A percentile compares a stretch with the other conserved stretches of the same genome.
Evolutionary conservation across 2,888 invertebrate genomes (phyloP).

Genomic region (Sylvicola fuscatus): DNA sequence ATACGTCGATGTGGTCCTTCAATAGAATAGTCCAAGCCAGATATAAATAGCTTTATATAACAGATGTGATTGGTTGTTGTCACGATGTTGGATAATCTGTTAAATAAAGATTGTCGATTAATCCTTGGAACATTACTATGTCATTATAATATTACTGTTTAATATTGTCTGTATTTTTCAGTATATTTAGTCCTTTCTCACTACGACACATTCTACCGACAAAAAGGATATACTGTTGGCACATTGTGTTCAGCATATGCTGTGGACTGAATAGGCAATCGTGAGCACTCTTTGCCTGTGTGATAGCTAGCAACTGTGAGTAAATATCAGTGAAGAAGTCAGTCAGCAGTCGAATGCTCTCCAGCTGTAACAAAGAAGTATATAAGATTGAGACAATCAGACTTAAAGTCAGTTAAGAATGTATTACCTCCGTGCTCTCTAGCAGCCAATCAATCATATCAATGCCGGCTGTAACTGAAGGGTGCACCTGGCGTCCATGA

Average conservation of each 20-base stretch:
- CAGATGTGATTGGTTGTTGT: constrained; percentile 70
- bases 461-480: constrained; percentile 21
- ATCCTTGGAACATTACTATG: neutral
- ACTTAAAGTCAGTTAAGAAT: too few species aligned
- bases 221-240: constrained; percentile 87
- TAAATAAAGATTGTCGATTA: constrained; percentile 1
- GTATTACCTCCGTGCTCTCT: constrained; percentile 17
- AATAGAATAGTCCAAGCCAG: constrained; percentile 60
- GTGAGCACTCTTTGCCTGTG: constrained; percentile 53
- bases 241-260: constrained; percentile 71
- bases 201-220: constrained; percentile 69
- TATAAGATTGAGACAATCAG: too few species aligned
- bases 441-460: constrained; percentile 24
- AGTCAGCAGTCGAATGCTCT: constrained; percentile 46
- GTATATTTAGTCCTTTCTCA: constrained; percentile 41
- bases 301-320: constrained; percentile 49
- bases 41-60: constrained; percentile 83
- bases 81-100: constrained; percentile 58
- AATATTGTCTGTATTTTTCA: constrained; percentile 54
- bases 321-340: constrained; percentile 67
- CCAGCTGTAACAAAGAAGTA: constrained; percentile 37
- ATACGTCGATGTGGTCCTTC: constrained; percentile 30
- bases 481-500: constrained; percentile 17
- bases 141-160: constrained; percentile 36
- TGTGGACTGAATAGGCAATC: constrained; percentile 77